Percentiles rank a stretch among this genome's conserved stretches.
Evolutionary conservation across 2,888 invertebrate genomes (phyloP).

Genomic region (Lacanobia wlatinum): DNA sequence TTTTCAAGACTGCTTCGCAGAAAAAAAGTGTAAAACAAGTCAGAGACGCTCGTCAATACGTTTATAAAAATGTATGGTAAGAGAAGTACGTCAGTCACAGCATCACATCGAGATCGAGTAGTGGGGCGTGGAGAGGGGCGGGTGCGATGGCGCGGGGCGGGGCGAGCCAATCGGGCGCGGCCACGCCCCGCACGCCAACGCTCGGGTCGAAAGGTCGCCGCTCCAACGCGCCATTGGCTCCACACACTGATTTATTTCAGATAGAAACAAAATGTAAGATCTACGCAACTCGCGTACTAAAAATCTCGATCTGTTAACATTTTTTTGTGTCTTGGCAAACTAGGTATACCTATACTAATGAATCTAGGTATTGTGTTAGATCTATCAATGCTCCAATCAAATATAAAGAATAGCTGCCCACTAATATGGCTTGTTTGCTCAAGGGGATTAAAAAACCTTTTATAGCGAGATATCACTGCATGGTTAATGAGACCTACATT

Average conservation of each 20-base stretch:
- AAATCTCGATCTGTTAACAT: conserved; percentile 23
- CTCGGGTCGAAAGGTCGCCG: conserved; percentile 87
- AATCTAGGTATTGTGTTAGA: neutral
- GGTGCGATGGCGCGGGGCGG: conserved; percentile 69
- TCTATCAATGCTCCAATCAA: neutral
- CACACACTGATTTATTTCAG: conserved; percentile 66
- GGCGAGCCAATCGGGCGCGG: conserved; percentile 87
- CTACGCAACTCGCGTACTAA: conserved; percentile 16
- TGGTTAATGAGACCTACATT: conserved; percentile 38
- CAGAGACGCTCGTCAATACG: conserved; percentile 30
- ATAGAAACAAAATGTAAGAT: conserved; percentile 40
- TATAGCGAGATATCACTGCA: neutral
- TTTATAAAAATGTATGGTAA: conserved; percentile 52
- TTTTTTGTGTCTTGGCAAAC: conserved; percentile 9
- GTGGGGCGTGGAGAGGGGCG: conserved; percentile 78
- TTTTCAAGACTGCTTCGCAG: conserved; percentile 10
- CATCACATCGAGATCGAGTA: conserved; percentile 71
- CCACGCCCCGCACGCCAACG: conserved; percentile 86
- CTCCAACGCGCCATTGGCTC: conserved; percentile 80
- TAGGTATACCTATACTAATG: neutral
- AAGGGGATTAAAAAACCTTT: conserved; percentile 13
- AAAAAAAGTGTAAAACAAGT: conserved; percentile 35
- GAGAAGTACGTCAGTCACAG: conserved; percentile 67
- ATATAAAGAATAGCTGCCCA: neutral
- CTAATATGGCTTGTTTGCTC: conserved; percentile 14